Evolutionary conservation across 2,888 invertebrate genomes (phyloP).

Genomic region (Eulithis prunata): DNA sequence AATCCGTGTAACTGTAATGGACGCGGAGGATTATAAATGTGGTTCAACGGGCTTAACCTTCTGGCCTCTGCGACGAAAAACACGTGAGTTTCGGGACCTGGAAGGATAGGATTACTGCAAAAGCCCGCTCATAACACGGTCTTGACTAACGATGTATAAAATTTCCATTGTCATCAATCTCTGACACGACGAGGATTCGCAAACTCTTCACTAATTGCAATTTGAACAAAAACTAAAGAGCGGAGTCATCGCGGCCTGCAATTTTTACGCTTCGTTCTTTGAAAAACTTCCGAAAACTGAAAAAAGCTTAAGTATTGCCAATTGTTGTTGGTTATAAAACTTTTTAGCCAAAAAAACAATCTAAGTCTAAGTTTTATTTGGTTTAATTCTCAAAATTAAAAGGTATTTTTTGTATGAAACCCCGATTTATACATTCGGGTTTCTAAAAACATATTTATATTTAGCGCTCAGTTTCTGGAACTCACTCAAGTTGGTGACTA

Average conservation of each 20-base stretch:
- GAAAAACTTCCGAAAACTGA: conserved; percentile 53
- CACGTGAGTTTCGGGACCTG: conserved; percentile 57
- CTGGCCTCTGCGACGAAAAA: conserved; percentile 61
- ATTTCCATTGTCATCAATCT: conserved; percentile 85
- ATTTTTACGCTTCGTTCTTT: conserved; percentile 72
- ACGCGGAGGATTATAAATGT: conserved; percentile 52
- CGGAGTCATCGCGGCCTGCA: conserved; percentile 78
- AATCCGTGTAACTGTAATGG: conserved; percentile 39
- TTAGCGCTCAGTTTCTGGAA: too few relatives aligned
- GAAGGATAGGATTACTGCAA: conserved; percentile 76
- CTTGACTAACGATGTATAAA: conserved; percentile 83
- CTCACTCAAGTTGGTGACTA: too few relatives aligned
- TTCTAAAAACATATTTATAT: too few relatives aligned
- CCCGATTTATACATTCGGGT: too few relatives aligned
- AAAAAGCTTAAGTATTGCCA: conserved; percentile 35
- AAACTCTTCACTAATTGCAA: conserved; percentile 84
- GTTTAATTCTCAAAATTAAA: too few relatives aligned
- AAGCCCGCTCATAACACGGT: conserved; percentile 78
- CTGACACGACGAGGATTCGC: conserved; percentile 81
- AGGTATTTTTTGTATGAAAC: too few relatives aligned
- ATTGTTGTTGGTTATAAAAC: conserved; percentile 27
- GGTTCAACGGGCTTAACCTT: conserved; percentile 55
- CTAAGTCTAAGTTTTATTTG: background rate
- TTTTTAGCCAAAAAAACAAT: background rate
- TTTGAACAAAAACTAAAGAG: conserved; percentile 83